Conservation (phyloP, 2,888 invertebrate species). For the Lamproptera curius region DNA sequence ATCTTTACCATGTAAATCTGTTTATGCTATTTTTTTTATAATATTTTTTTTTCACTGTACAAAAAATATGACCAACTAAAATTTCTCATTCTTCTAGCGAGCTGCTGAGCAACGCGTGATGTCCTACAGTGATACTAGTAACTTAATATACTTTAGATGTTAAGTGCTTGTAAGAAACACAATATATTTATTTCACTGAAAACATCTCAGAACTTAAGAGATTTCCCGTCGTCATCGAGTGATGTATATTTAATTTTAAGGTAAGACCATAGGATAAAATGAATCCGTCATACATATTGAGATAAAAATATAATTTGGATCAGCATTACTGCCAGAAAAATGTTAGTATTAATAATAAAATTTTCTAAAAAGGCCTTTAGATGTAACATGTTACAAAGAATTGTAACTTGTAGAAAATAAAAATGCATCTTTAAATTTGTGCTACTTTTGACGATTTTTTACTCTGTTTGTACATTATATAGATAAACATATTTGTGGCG, state of each 20-base stretch:
- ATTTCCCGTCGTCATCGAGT: too few species aligned
- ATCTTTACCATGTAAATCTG: too few species aligned
- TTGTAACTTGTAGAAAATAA: slow-evolving; percentile 9
- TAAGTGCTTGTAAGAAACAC: slow-evolving; percentile 19
- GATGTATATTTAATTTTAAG: too few species aligned
- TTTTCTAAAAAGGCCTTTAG: slow-evolving; percentile 12
- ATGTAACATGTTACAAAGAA: too few species aligned
- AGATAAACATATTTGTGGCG: slow-evolving; percentile 3
- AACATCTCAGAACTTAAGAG: too few species aligned
- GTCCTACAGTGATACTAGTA: slow-evolving; percentile 61
- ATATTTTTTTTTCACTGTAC: too few species aligned
- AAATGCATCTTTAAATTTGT: slow-evolving; percentile 3
- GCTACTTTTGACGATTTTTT: slow-evolving; percentile 1
- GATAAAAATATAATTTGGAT: too few species aligned
- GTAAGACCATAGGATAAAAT: too few species aligned
- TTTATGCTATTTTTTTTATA: too few species aligned
- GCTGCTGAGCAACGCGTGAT: slow-evolving; percentile 70
- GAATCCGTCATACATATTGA: neutral
- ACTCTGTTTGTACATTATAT: neutral
- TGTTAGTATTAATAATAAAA: too few species aligned
- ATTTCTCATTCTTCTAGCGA: slow-evolving; percentile 51
- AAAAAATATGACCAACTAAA: too few species aligned
- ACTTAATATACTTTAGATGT: slow-evolving; percentile 31
- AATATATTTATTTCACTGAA: slow-evolving; percentile 13
- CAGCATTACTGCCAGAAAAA: too few species aligned